Base-by-base conservation (phyloP, 2,797 vertebrate species). In the Sebastes melanostomus region DNA sequence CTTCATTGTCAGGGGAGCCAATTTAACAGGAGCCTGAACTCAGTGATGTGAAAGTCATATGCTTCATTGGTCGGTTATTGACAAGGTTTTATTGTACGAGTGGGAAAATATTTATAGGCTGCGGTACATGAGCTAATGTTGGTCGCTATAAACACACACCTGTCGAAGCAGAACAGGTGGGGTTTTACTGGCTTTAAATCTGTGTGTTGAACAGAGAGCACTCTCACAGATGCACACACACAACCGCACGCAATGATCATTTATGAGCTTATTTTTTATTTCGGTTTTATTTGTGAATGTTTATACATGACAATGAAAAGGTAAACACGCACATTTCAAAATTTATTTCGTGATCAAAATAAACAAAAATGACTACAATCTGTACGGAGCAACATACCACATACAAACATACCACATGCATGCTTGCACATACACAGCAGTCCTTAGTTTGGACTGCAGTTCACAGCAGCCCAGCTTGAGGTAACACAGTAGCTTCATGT, bases 71-170 rank as follows among this genome's bases (percentile, higher is more conserved):
- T 62, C 70, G 61, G 55, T 66, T 82, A 72, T 69, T 66, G 20
- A 85, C 70, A 75, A 81, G 75, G n/a, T 80, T 91, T 87, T 61
- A 85, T 85, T 71, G 46, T 80, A 62, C 70, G 73, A 72, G 76
- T 70, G 58, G 56, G 34, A 73, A 86, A 91, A 84, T 85, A 87
- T 89, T 88, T 90, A 83, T 63, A 72, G 80, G 80, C 67, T 66
- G 66, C n/a, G 66, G 73, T 76, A 59, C 80, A 80, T 70, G 77
- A 79, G 80, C 92, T 94, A 93, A 95, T 92, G 86, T 92, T 91
- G 92, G 92, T 87, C 46, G 61, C 90, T 73, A 91, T 95, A 92
- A 95, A 93, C 88, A 85, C 56, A 83, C 94, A 93, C 90, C 93
- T 93, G 94, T 92, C 83, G 59, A 30, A 86, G 75, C 50, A 69